These are phyloP conservation scores for Oscheius myriophilus DNA, from an alignment of 2,888 invertebrate species.

Conservation along the genomic window DNA sequence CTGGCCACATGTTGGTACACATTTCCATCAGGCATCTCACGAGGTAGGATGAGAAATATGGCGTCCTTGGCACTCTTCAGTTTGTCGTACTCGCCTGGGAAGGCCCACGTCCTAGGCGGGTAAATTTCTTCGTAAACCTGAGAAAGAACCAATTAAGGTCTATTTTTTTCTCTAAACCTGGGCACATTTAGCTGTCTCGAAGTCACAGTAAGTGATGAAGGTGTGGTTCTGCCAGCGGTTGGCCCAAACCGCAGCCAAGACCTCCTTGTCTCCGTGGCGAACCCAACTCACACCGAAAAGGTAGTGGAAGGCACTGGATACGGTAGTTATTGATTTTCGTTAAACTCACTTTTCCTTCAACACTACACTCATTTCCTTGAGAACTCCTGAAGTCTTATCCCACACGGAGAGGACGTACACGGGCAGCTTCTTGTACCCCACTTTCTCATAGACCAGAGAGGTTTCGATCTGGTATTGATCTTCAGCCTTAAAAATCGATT, in stretches of 20 bases:
- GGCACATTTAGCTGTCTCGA: slow-evolving; percentile 86
- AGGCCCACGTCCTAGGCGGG: slow-evolving; percentile 54
- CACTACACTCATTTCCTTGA: slow-evolving; percentile 47
- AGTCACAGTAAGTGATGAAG: slow-evolving; percentile 87
- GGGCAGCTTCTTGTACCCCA: slow-evolving; percentile 53
- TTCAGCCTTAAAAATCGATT: not conserved
- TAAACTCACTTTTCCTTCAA: slow-evolving; percentile 34
- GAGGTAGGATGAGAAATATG: slow-evolving; percentile 71
- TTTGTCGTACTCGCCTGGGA: slow-evolving; percentile 53
- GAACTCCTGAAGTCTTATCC: slow-evolving; percentile 41
- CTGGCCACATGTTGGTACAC: slow-evolving; percentile 72
- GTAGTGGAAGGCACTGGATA: slow-evolving; percentile 50
- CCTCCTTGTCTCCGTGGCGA: slow-evolving; percentile 46
- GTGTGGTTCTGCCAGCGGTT: slow-evolving; percentile 91
- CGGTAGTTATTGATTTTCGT: no score
- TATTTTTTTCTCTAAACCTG: slow-evolving; percentile 76
- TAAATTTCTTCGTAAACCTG: slow-evolving; percentile 39
- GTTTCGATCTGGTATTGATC: slow-evolving; percentile 22
- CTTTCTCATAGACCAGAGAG: slow-evolving; percentile 54
- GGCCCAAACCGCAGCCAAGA: slow-evolving; percentile 83
- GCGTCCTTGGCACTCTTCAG: slow-evolving; percentile 54
- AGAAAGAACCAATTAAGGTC: not conserved
- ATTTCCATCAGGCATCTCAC: slow-evolving; percentile 67
- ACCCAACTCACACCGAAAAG: slow-evolving; percentile 62
- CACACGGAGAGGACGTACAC: slow-evolving; percentile 55